Evolutionary conservation across 2,113 vertebrate species (phyloP).

Genomic region (Dolichallabes microphthalmus): DNA sequence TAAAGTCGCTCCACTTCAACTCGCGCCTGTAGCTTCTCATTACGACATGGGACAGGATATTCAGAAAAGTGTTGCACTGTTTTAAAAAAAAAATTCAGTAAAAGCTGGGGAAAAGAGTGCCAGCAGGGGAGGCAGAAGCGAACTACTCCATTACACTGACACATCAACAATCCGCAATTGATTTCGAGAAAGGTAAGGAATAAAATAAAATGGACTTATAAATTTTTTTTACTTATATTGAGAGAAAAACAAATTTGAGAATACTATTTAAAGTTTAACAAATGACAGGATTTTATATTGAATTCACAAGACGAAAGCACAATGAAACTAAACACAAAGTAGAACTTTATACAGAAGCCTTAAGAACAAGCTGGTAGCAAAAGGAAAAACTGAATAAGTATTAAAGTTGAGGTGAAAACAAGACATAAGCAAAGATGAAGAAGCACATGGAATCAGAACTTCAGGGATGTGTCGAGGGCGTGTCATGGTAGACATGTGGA

Average conservation of each 20-base stretch:
- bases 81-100: background rate
- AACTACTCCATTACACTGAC: background rate
- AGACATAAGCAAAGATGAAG: background rate
- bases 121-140: background rate
- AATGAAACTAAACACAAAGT: background rate
- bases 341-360: background rate
- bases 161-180: background rate
- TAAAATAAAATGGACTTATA: background rate
- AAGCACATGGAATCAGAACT: background rate
- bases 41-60: background rate
- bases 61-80: background rate
- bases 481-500: background rate
- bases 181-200: background rate
- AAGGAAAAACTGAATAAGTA: background rate
- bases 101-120: background rate
- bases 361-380: background rate
- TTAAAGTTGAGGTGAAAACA: background rate
- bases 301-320: background rate
- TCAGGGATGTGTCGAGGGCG: background rate
- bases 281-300: background rate
- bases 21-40: conserved; percentile 17
- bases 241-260: background rate
- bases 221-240: background rate
- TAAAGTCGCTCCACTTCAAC: conserved; percentile 20
- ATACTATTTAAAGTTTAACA: background rate